Evolutionary conservation across 2,797 vertebrate species (phyloP).

Genomic region (Hydrolagus colliei): DNA sequence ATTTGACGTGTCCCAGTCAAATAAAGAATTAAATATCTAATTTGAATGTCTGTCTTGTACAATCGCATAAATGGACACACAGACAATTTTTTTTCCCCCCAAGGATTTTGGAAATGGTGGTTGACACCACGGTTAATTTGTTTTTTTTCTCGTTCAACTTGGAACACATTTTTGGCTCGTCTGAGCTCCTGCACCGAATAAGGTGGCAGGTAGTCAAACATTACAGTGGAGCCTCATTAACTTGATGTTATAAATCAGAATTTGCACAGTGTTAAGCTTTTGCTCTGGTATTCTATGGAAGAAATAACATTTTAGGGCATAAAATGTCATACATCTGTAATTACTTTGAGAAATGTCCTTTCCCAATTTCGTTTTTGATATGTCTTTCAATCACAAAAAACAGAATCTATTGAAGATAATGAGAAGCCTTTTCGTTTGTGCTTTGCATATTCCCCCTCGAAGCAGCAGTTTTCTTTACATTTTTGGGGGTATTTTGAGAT

Average conservation of each 20-base stretch:
- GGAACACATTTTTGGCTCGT: too few species aligned
- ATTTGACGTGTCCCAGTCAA: not conserved
- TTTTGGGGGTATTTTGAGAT: conserved; percentile 2
- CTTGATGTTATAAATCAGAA: not conserved
- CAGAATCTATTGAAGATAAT: not conserved
- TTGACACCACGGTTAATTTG: not conserved
- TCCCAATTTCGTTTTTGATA: not conserved
- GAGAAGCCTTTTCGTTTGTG: not conserved
- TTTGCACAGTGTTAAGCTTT: not conserved
- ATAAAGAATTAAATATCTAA: not conserved
- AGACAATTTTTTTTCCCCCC: not conserved
- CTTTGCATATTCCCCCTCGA: not conserved
- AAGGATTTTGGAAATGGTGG: not conserved
- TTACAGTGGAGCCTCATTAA: conserved; percentile 42
- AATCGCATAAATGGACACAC: not conserved
- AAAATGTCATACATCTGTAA: not conserved
- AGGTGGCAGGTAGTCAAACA: conserved; percentile 54
- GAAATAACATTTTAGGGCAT: conserved; percentile 19
- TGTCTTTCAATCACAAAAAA: too few species aligned
- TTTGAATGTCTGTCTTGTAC: not conserved
- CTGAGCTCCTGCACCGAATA: conserved; percentile 34
- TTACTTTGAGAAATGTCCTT: not conserved
- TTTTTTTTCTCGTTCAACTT: too few species aligned
- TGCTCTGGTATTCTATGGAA: not conserved
- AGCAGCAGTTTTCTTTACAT: not conserved